Base-by-base conservation (phyloP, 2,888 invertebrate species). In the Campoletis raptor region DNA sequence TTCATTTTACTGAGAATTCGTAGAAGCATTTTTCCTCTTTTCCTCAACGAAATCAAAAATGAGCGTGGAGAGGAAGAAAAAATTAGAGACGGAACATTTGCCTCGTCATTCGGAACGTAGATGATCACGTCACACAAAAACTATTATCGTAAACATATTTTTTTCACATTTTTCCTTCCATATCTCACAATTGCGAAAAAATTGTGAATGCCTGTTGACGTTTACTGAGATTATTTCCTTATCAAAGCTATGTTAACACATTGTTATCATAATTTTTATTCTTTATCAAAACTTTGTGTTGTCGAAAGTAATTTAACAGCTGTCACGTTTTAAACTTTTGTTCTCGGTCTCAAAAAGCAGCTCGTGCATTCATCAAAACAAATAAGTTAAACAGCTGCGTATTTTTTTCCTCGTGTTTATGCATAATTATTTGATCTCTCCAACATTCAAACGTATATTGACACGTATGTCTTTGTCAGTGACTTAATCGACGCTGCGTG, bases 401-500 rank as follows among this genome's bases (percentile, higher is more conserved):
- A 21, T 57, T 70, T 70, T 69, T 15, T 72, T 2, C 48, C 69
- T 54, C 42, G 18, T 48, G 54, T 52, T 81, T 81, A 52, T 48
- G 48, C 30, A 66, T 66, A 24, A 54, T 67, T 73, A 52, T 73
- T 81, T 64, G 48, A 73, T 64, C 81, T 81, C 72, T 48, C 12
- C 57, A 36, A 40, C 72, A 37, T 64, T 73, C 73, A 30, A 30
- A 37, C 81, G 42, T 66, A 52, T 40, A 52, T 40, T 42, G 37
- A 21, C 57, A 48, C 30, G 61, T 57, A 10, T 30, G 18, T 24
- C 72, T 36, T 61, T 36, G n/a, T 24, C 45, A 45, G 15, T 24
- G 61, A 37, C 57, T 66, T 69, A 70, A 78, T 74, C 52, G 74
- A n/a, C 73, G 81, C 48, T 69, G 69, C 52, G 48, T 74, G 85